phyloP scores from a whole-genome alignment of 2,797 vertebrate genomes.

The Siniperca scherzeri region DNA sequence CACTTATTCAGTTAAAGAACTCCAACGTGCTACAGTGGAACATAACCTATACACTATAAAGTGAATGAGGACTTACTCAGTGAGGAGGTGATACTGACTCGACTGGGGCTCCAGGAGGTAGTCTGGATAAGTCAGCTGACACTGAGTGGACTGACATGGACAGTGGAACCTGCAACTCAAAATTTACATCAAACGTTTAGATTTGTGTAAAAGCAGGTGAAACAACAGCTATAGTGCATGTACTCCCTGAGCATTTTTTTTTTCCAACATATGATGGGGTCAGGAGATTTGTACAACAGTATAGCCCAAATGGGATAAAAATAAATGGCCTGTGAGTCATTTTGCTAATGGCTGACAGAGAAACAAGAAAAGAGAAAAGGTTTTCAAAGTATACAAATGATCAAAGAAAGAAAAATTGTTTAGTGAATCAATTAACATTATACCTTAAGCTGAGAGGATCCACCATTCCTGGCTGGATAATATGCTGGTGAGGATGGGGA shows the following conservation, averaged over 20 bases:
- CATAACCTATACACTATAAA: neutral
- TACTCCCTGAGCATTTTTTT: neutral
- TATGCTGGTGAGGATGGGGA: constrained; percentile 23
- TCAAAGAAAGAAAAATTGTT: neutral
- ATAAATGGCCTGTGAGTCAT: neutral
- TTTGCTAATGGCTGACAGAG: neutral
- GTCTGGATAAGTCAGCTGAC: constrained; percentile 45
- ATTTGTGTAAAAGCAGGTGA: neutral
- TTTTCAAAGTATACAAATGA: neutral
- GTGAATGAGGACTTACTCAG: constrained; percentile 39
- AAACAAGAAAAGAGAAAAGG: neutral
- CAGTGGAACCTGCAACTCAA: constrained; percentile 29
- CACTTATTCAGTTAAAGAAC: neutral
- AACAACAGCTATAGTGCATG: neutral
- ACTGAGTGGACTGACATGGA: constrained; percentile 45
- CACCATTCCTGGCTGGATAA: constrained; percentile 9
- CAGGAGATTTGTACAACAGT: neutral
- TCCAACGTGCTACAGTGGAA: neutral
- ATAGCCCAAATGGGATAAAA: neutral
- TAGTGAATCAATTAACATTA: neutral
- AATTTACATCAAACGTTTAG: neutral
- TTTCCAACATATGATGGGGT: neutral
- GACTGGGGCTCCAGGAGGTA: constrained; percentile 47
- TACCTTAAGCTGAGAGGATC: constrained; percentile 49
- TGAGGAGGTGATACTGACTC: constrained; percentile 47